Conservation (phyloP, 2,113 vertebrate genomes). For the Empidonax alnorum region DNA sequence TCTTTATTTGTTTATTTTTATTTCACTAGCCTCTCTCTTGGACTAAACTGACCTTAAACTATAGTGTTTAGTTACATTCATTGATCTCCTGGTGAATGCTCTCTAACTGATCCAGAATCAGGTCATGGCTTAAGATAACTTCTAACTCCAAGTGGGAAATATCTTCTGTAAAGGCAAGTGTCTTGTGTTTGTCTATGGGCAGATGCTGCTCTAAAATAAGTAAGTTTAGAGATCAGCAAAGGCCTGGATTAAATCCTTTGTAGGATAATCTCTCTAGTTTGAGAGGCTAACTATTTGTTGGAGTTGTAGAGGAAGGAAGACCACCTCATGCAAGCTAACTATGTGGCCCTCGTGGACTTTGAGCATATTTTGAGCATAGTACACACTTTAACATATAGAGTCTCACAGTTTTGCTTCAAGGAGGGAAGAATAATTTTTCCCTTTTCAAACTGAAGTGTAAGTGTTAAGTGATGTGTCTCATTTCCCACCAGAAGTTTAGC, state of each 20-base stretch:
- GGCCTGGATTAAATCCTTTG: background rate
- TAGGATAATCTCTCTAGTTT: background rate
- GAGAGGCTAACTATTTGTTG: background rate
- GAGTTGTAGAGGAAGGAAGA: background rate
- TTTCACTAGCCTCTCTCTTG: background rate
- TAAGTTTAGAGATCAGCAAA: background rate
- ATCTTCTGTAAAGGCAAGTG: background rate
- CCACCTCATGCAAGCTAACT: background rate
- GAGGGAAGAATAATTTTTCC: background rate
- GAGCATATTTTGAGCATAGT: background rate
- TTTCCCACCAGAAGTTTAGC: background rate
- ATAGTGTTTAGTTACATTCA: background rate
- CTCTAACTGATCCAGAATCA: background rate
- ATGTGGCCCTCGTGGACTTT: background rate
- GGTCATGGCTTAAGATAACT: background rate
- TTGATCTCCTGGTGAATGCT: background rate
- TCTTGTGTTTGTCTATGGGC: background rate
- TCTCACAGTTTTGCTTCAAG: background rate
- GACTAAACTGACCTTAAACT: slow-evolving; percentile 39
- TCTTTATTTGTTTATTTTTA: slow-evolving; percentile 10
- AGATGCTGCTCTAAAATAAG: background rate
- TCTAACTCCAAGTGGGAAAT: background rate
- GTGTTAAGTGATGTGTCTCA: background rate
- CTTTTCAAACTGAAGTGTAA: background rate
- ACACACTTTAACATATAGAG: background rate